Percentiles rank a stretch among this genome's conserved stretches.
phyloP scores from a whole-genome alignment of 2,888 invertebrate genomes.

The Oxycera nigricornis region DNA sequence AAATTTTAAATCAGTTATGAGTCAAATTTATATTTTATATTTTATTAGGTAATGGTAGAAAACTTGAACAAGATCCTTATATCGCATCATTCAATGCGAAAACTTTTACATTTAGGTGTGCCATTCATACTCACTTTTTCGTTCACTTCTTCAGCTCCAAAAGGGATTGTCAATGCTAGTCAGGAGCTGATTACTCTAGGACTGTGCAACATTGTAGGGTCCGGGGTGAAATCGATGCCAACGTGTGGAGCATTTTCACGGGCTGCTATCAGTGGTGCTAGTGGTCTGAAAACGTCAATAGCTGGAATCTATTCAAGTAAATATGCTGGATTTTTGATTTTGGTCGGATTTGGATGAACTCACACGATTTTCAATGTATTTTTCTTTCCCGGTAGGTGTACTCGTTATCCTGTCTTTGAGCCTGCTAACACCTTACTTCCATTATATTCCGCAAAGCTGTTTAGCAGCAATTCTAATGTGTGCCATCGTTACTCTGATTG shows the following conservation, averaged over 20 bases:
- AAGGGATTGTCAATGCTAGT: conserved; percentile 78
- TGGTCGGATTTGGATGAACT: background rate
- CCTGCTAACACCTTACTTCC: conserved; percentile 88
- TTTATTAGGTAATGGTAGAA: no score
- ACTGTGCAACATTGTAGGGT: conserved; percentile 80
- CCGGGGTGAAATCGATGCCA: conserved; percentile 87
- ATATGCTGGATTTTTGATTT: background rate
- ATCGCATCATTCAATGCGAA: no score
- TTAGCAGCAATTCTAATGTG: conserved; percentile 88
- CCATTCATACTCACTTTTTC: no score
- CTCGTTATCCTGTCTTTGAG: conserved; percentile 83
- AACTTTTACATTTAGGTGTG: no score
- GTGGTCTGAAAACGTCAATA: conserved; percentile 86
- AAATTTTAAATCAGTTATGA: background rate
- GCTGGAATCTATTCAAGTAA: conserved; percentile 59
- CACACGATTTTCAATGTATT: background rate
- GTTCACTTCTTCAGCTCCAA: conserved; percentile 68
- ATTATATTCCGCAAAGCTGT: conserved; percentile 83
- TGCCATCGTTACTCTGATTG: conserved; percentile 72
- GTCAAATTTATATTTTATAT: no score
- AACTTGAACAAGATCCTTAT: no score
- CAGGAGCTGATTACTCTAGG: conserved; percentile 91
- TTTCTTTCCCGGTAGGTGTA: no score
- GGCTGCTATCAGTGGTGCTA: conserved; percentile 87
- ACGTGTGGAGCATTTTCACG: conserved; percentile 86